phyloP scores from a whole-genome alignment of 2,888 invertebrate species.

The Apodemia mormo region DNA sequence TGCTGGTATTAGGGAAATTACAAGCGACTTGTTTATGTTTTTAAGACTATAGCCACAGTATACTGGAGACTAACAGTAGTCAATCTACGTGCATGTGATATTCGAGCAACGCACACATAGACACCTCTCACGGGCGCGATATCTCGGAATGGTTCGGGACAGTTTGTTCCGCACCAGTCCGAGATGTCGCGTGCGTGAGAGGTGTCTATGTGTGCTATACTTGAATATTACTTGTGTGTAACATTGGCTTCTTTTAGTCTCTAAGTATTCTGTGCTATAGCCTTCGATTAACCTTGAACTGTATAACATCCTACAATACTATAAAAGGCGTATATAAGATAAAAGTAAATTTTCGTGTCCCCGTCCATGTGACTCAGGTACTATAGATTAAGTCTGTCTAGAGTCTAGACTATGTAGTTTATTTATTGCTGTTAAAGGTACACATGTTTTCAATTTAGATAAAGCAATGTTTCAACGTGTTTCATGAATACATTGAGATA shows the following conservation, averaged over 20 bases:
- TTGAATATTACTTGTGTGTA: too few species aligned
- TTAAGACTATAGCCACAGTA: neutral
- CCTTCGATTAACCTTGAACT: neutral
- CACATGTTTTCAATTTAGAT: conserved; percentile 55
- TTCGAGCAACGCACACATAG: too few species aligned
- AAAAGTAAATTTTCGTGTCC: neutral
- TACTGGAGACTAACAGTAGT: too few species aligned
- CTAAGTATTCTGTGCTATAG: too few species aligned
- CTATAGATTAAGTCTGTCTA: conserved; percentile 17
- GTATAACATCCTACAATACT: neutral
- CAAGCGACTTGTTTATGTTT: neutral
- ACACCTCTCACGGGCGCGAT: too few species aligned
- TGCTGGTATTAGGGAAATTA: too few species aligned
- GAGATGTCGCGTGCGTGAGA: too few species aligned
- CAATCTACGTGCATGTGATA: too few species aligned
- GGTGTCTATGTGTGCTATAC: too few species aligned
- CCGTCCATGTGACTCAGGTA: conserved; percentile 4
- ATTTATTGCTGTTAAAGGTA: conserved; percentile 28
- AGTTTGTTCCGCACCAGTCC: too few species aligned
- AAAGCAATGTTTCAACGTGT: conserved; percentile 21
- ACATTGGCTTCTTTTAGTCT: too few species aligned
- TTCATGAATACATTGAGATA: conserved; percentile 1
- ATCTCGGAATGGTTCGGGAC: too few species aligned
- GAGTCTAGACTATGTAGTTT: conserved; percentile 9
- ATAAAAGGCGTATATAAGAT: neutral